Evolutionary conservation across 2,888 invertebrate genomes (phyloP), one percentile per base, ranked within the genome.

Genomic region (Plutella xylostella): DNA sequence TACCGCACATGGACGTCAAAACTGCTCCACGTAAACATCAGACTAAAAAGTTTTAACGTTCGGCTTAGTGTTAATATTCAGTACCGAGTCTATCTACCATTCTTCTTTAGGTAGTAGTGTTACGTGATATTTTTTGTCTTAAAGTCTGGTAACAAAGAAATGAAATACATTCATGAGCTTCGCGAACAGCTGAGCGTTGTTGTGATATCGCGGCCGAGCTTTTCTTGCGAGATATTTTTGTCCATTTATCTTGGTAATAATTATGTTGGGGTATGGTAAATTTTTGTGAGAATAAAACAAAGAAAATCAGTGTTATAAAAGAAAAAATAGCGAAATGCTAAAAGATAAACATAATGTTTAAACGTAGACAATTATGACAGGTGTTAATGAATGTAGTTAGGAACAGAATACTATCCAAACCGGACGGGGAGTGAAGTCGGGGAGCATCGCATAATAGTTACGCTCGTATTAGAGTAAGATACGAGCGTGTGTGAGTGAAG

Each of bases 401-500:
- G 17, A 14, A 25, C 4, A 14, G 17, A 14, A 30, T 30, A 18
- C n/a, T n/a, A n/a, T n/a, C n/a, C 19, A 14, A 6, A 5, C 30
- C 12, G 31, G 37, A 49, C 53, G 47, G 51, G 48, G 51, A 55
- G 51, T 60, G 52, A 54, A 64, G n/a, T n/a, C n/a, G 63, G 59
- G 56, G 60, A 55, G 55, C 43, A 51, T 56, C 57, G 59, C 53
- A 56, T 58, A 56, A 54, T 58, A 53, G 55, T 53, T 45, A 50
- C 53, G 57, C 62, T 57, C 58, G 61, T 61, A 62, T 64, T 64
- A 66, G 65, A 64, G 59, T 49, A 57, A 55, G 61, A 60, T 66
- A 64, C 63, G 57, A 61, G 63, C 60, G 57, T 55, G 57, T 55
- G 56, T 49, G 55, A 52, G 48, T 57, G 74, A 79, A 77, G 80